Evolutionary conservation across 1,140 invertebrate species (phyloP), one percentile per base, ranked within the genome.

Genomic region (Cotesia typhae): DNA sequence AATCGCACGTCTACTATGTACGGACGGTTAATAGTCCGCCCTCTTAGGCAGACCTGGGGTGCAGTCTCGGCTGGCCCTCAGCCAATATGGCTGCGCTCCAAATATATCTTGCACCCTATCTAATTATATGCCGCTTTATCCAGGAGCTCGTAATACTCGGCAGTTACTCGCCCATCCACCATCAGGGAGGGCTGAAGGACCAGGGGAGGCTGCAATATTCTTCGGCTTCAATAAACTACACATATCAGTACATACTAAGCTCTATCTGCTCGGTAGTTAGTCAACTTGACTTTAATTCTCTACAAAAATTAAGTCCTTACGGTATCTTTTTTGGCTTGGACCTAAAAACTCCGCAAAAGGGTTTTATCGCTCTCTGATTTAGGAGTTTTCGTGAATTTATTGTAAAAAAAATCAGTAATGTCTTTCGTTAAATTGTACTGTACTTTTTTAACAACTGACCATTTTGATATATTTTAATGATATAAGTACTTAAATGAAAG

Each of bases 91-190:
- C 84, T 78, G 71, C 78, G 79, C 81, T 86, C 84, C 84, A 85
- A 86, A 84, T 85, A 85, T 84, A 83, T 84, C 84, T 86, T 84
- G 82, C 81, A 85, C 82, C 83, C 82, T 84, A 85, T 84, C 84
- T 75, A 77, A 74, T 75, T 75, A 75, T 77, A 77, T 70, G 76
- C 76, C 70, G 73, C 72, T 73, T 75, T 74, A 76, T 76, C 72
- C 75, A 76, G 74, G 80, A 81, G 77, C 80, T 83, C 75, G 78
- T 81, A 80, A 82, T 80, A 76, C 76, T 79, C 78, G 76, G 77
- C 75, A 83, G 81, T 84, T 82, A 84, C 82, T 85, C 78, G 79
- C 76, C 77, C 79, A 63, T 63, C 47, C 66, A 47, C 41, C 41
- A 47, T 47, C 6, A 2, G 41, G 38, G 5, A 41, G 5, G 38